Percentiles rank a stretch among this genome's conserved stretches.
Evolutionary conservation across 2,113 vertebrate genomes (phyloP).

Genomic region (Corynorhinus townsendii): DNA sequence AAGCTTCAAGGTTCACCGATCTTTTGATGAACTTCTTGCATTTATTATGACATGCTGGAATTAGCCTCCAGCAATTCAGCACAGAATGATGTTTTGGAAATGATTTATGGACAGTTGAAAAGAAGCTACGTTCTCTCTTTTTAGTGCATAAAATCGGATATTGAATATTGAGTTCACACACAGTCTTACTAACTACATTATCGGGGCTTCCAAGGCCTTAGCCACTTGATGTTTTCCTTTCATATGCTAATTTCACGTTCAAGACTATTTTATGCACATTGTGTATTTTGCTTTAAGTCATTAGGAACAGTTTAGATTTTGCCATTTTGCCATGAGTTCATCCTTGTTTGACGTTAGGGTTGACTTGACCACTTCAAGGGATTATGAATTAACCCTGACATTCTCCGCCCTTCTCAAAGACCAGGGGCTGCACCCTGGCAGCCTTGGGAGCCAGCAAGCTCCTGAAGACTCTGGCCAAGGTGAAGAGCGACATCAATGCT

Average conservation of each 20-base stretch:
- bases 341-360: background rate
- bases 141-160: too few species aligned
- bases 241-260: background rate
- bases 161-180: background rate
- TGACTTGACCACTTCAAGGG: background rate
- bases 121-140: background rate
- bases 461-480: slow-evolving; percentile 90
- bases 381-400: background rate
- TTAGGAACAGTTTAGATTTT: background rate
- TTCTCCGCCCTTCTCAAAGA: slow-evolving; percentile 65
- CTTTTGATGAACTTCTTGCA: too few species aligned
- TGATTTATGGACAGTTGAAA: background rate
- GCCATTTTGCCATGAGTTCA: background rate
- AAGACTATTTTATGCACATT: background rate
- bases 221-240: background rate
- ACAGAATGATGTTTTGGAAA: background rate
- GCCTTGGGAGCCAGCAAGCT: slow-evolving; percentile 95
- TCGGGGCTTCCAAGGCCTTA: fast-evolving
- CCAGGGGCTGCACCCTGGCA: slow-evolving; percentile 89
- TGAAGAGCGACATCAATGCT: slow-evolving; percentile 89
- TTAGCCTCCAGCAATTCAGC: too few species aligned
- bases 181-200: fast-evolving
- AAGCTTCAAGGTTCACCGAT: too few species aligned
- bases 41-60: too few species aligned
- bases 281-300: background rate